Evolutionary conservation across 2,888 invertebrate species (phyloP).

Genomic region (Hybos culiciformis): DNA sequence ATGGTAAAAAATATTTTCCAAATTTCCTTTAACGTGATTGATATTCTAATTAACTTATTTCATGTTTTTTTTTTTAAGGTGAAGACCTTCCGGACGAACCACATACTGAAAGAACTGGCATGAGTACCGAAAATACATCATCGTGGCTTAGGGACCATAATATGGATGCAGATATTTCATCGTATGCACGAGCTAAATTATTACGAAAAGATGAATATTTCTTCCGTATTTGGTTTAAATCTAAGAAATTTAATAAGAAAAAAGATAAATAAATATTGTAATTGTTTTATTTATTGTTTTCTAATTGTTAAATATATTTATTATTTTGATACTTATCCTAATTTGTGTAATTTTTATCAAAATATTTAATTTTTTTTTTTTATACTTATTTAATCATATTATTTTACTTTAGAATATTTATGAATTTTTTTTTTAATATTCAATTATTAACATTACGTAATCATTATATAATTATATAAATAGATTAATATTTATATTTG

Average conservation of each 20-base stretch:
- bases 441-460: too few relatives aligned
- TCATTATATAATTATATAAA: neutral
- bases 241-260: slow-evolving; percentile 65
- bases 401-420: neutral
- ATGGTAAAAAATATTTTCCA: too few relatives aligned
- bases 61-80: slow-evolving; percentile 20
- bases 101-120: slow-evolving; percentile 66
- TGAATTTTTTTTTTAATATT: neutral
- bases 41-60: neutral
- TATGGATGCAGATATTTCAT: slow-evolving; percentile 86
- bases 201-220: slow-evolving; percentile 85
- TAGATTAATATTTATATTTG: neutral
- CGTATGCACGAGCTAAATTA: slow-evolving; percentile 75
- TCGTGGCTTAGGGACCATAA: slow-evolving; percentile 88
- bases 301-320: too few relatives aligned
- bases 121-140: slow-evolving; percentile 85
- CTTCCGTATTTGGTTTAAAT: slow-evolving; percentile 86
- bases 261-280: neutral
- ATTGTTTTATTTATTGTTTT: neutral
- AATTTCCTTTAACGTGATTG: neutral
- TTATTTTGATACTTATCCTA: too few relatives aligned
- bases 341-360: too few relatives aligned
- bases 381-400: too few relatives aligned
- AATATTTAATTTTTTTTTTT: too few relatives aligned
- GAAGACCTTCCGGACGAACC: slow-evolving; percentile 43